Conservation (phyloP, 2,888 invertebrate genomes). For the Osedax frankpressi region DNA sequence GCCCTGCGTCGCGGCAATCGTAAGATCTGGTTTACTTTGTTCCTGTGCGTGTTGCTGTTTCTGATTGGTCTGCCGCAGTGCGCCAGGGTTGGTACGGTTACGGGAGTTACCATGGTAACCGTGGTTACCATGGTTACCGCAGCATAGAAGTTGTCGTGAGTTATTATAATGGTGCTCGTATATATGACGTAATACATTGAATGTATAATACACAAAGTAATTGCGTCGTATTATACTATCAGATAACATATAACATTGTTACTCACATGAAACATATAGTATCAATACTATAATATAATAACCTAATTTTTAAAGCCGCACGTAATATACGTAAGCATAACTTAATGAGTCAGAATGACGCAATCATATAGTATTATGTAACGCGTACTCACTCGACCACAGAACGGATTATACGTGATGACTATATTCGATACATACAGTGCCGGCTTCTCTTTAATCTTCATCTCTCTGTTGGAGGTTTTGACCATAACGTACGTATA, state of each 20-base stretch:
- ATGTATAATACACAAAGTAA: too few relatives aligned
- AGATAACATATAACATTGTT: too few relatives aligned
- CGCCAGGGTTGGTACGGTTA: constrained; percentile 23
- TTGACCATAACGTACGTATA: constrained; percentile 35
- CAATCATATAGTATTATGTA: too few relatives aligned
- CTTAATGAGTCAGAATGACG: too few relatives aligned
- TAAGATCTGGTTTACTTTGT: constrained; percentile 26
- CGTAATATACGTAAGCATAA: too few relatives aligned
- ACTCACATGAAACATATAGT: too few relatives aligned
- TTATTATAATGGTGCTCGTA: too few relatives aligned
- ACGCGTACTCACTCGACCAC: constrained; percentile 2
- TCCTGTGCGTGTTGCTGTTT: constrained; percentile 31
- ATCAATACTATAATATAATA: too few relatives aligned
- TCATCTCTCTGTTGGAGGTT: constrained; percentile 34
- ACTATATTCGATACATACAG: constrained; percentile 38
- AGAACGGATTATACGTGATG: constrained; percentile 41
- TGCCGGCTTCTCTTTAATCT: constrained; percentile 38
- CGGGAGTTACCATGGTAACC: constrained; percentile 30
- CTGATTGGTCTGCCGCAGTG: constrained; percentile 28
- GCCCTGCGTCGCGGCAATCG: constrained; percentile 16
- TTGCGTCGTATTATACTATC: too few relatives aligned
- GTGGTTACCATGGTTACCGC: constrained; percentile 28
- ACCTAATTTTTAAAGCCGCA: too few relatives aligned
- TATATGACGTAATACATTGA: too few relatives aligned
- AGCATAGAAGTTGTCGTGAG: too few relatives aligned